These are phyloP conservation scores for Clusia tigrina DNA, from an alignment of 2,888 invertebrate species.

Conservation along the genomic window DNA sequence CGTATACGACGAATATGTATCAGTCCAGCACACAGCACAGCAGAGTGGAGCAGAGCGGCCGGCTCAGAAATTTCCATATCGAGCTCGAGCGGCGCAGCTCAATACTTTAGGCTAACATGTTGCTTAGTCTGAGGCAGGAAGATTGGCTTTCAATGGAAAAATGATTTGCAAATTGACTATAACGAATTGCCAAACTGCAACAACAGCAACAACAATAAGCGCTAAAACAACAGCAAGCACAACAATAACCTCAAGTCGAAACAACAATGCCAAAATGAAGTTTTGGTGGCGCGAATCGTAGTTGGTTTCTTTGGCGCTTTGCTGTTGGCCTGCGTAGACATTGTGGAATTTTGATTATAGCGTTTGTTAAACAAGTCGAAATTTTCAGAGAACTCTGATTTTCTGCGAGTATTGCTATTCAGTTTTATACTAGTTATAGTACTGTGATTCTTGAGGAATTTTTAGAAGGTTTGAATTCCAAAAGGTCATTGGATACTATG, in stretches of 20 bases:
- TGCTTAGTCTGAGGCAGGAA: constrained; percentile 32
- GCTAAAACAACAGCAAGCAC: constrained; percentile 14
- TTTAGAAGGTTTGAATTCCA: too few relatives aligned
- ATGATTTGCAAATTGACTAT: constrained; percentile 61
- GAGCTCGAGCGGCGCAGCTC: not conserved
- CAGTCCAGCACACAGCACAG: not conserved
- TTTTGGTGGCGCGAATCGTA: too few relatives aligned
- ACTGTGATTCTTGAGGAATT: too few relatives aligned
- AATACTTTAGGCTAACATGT: constrained; percentile 11
- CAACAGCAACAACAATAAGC: constrained; percentile 21
- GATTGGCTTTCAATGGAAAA: constrained; percentile 60
- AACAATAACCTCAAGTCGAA: constrained; percentile 12
- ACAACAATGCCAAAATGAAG: too few relatives aligned
- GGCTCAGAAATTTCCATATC: constrained; percentile 26
- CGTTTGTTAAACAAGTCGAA: constrained; percentile 28
- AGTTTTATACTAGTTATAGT: too few relatives aligned
- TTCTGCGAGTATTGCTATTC: too few relatives aligned
- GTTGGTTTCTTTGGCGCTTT: not conserved
- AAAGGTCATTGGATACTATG: too few relatives aligned
- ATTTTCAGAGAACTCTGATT: too few relatives aligned
- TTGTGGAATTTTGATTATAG: constrained; percentile 54
- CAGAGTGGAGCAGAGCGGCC: too few relatives aligned
- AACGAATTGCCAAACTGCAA: constrained; percentile 48
- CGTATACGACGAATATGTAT: not conserved
- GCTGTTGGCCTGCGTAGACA: constrained; percentile 15